These are phyloP conservation scores for Salmo trutta DNA, from an alignment of 2,797 vertebrate species.

Conservation along the genomic window DNA sequence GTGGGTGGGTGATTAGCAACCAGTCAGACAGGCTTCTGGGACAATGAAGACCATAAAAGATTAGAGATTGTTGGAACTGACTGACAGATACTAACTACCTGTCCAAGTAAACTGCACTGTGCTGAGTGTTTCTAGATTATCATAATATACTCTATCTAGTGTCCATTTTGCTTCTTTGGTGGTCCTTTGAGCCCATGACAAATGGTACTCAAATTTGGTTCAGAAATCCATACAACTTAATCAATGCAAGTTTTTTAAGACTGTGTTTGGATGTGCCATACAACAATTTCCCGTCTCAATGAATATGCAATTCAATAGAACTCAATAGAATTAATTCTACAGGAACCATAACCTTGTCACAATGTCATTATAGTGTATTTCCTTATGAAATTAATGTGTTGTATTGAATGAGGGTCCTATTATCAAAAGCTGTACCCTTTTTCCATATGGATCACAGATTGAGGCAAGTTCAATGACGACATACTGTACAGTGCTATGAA, in stretches of 20 bases:
- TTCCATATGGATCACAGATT: too few relatives aligned
- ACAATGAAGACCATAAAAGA: not conserved
- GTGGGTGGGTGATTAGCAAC: conserved; percentile 7
- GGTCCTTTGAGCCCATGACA: not conserved
- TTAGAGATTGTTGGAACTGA: conserved; percentile 18
- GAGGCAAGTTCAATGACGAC: too few relatives aligned
- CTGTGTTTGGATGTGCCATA: not conserved
- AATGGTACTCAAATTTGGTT: not conserved
- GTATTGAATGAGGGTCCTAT: not conserved
- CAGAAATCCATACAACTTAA: not conserved
- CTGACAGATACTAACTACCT: not conserved
- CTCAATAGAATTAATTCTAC: not conserved
- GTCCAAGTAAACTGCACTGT: not conserved
- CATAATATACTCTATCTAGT: not conserved
- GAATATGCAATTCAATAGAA: not conserved
- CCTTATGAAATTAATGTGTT: not conserved
- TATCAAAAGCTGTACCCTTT: too few relatives aligned
- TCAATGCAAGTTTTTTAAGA: not conserved
- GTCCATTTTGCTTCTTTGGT: not conserved
- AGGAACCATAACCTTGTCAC: not conserved
- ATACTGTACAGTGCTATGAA: too few relatives aligned
- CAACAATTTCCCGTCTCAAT: not conserved
- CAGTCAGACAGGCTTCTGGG: not conserved
- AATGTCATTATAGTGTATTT: not conserved
- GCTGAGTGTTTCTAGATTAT: not conserved